Base-by-base conservation (phyloP, 35 echinoderm and acorn worm species). In the Lytechinus pictus region DNA sequence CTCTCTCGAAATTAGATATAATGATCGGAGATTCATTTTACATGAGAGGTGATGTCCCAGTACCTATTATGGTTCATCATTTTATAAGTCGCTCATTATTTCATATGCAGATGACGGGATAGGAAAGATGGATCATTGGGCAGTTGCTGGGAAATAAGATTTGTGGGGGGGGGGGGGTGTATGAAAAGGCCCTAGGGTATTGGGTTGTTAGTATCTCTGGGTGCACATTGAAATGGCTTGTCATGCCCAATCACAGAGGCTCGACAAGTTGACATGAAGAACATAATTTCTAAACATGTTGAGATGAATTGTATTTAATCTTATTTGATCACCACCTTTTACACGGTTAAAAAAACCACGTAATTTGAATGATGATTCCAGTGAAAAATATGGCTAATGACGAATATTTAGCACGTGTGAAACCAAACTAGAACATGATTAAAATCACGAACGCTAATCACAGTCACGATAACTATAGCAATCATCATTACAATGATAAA, bases 151-250 rank as follows among this genome's bases (percentile, higher is more conserved):
- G n/a, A 79, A 79, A 8, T n/a, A 79, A 24, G 92, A 55, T 12
- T 44, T 12, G 92, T 54, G 52, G 92, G 54, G 92, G 91, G 91
- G 92, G 54, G 92, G 92, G 54, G 92, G 54, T 16, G 6, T n/a
- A 24, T 79, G 66, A 24, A 24, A 24, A 24, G 21, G n/a, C 66
- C 66, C 16, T 79, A 24, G 16, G 66, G 66, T 79, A 79, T 24
- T 24, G 19, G 66, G 19, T 24, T 79, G 66, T 79, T 24, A 24
- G 66, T 79, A 79, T 79, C 19, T 79, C 19, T 79, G 5, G 16
- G n/a, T 79, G 66, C 66, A 79, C 21, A 24, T 79, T 79, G 66
- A 79, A 24, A 79, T 16, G 21, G 14, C 12, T 16, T 79, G 66
- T 79, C 66, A 79, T 5, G 16, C 6, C 21, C 66, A n/a, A 79